Evolutionary conservation across 2,113 vertebrate genomes (phyloP).

Genomic region (Alces alces): DNA sequence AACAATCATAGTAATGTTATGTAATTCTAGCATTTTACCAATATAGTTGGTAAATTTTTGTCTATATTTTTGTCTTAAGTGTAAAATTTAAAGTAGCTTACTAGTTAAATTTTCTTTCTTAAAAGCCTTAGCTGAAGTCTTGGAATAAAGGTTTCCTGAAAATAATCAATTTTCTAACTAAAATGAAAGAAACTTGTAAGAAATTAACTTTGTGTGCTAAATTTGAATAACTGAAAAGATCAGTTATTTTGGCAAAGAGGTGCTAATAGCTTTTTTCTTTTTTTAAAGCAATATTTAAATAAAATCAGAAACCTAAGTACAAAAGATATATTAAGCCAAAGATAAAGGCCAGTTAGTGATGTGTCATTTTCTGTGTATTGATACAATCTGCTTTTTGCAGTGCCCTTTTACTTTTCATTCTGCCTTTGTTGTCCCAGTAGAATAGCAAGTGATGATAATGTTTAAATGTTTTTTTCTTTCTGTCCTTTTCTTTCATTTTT

Average conservation of each 20-base stretch:
- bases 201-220: not conserved
- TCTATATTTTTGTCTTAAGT: not conserved
- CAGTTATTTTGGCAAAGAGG: conserved; percentile 9
- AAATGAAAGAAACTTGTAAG: not conserved
- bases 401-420: not conserved
- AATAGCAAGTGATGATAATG: conserved; percentile 9
- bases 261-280: not conserved
- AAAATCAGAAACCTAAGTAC: conserved; percentile 22
- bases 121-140: not conserved
- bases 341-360: not conserved
- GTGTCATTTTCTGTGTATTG: not conserved
- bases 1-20: not conserved
- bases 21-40: not conserved
- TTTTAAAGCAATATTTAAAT: not conserved
- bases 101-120: not conserved
- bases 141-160: conserved; percentile 1
- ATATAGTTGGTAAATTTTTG: not conserved
- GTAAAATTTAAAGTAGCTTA: not conserved
- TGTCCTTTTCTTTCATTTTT: not conserved
- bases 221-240: not conserved
- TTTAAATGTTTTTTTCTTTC: not conserved
- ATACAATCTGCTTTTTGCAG: not conserved
- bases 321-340: not conserved
- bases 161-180: not conserved
- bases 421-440: conserved; percentile 9